phyloP scores from a whole-genome alignment of 2,888 invertebrate genomes.

The Cyclophora albipunctata region DNA sequence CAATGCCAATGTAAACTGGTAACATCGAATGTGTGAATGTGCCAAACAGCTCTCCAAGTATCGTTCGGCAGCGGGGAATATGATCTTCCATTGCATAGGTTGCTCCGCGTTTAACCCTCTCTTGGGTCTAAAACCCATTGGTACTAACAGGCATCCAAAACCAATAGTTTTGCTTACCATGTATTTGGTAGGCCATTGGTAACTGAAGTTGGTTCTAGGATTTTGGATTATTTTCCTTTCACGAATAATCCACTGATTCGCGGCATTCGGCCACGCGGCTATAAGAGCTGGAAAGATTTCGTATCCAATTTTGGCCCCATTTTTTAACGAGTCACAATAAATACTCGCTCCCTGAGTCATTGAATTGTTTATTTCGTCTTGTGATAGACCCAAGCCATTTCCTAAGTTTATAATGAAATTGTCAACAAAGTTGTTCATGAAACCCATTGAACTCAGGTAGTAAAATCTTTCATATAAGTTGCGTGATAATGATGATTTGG shows the following conservation, averaged over 20 bases:
- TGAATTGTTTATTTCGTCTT: slow-evolving; percentile 69
- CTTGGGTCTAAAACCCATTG: slow-evolving; percentile 80
- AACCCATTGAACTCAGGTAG: slow-evolving; percentile 79
- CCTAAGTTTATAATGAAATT: slow-evolving; percentile 78
- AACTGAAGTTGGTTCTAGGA: slow-evolving; percentile 72
- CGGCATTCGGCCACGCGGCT: slow-evolving; percentile 83
- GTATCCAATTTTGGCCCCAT: slow-evolving; percentile 61
- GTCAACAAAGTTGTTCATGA: slow-evolving; percentile 81
- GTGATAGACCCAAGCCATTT: slow-evolving; percentile 72
- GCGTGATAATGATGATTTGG: slow-evolving; percentile 42
- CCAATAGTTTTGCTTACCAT: slow-evolving; percentile 80
- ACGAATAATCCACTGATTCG: slow-evolving; percentile 80
- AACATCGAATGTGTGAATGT: slow-evolving; percentile 82
- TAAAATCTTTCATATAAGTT: slow-evolving; percentile 60
- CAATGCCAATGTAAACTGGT: slow-evolving; percentile 80
- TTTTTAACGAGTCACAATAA: slow-evolving; percentile 72
- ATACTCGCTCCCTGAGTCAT: slow-evolving; percentile 80
- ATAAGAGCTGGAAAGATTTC: slow-evolving; percentile 83
- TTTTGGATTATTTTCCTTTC: slow-evolving; percentile 73
- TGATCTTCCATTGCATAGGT: slow-evolving; percentile 85
- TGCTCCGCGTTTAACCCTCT: slow-evolving; percentile 76
- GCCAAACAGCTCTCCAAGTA: slow-evolving; percentile 83
- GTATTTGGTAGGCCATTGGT: slow-evolving; percentile 81
- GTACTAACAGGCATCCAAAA: slow-evolving; percentile 81
- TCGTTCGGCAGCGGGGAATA: slow-evolving; percentile 85